These are phyloP conservation scores for Oophaga sylvatica DNA, from an alignment of 2,797 vertebrate genomes.

Conservation along the genomic window DNA sequence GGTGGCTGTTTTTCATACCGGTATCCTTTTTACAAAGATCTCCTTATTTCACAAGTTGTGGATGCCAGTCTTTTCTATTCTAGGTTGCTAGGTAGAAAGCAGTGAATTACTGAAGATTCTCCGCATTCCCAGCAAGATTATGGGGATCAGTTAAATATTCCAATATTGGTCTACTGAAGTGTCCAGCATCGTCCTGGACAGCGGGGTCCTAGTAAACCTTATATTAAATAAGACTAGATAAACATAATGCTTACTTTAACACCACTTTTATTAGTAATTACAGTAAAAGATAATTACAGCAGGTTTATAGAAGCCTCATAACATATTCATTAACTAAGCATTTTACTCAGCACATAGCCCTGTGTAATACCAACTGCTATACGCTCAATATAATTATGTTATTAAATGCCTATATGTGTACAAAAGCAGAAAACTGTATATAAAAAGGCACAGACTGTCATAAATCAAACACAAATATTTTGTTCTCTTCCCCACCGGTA, in stretches of 20 bases:
- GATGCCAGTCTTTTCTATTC: neutral
- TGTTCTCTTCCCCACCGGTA: conserved; percentile 8
- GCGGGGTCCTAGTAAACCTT: neutral
- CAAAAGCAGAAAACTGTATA: neutral
- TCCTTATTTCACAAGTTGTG: neutral
- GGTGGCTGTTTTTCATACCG: neutral
- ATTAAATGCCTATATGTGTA: neutral
- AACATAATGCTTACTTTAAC: conserved; percentile 1
- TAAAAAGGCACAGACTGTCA: conserved; percentile 24
- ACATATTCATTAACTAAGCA: conserved; percentile 23
- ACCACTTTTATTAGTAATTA: conserved; percentile 13
- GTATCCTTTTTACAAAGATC: neutral
- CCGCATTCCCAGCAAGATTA: conserved; percentile 3
- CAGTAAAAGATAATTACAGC: conserved; percentile 4
- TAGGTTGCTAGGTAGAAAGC: neutral
- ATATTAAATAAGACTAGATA: neutral
- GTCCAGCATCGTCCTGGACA: neutral
- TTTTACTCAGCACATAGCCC: neutral
- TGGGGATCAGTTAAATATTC: neutral
- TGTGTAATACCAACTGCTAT: neutral
- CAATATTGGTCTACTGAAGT: neutral
- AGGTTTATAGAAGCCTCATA: neutral
- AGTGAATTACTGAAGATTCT: neutral
- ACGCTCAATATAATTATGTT: neutral
- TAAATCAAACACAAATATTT: conserved; percentile 39